Conservation (phyloP, 2,113 vertebrate genomes). For the Kryptolebias marmoratus region DNA sequence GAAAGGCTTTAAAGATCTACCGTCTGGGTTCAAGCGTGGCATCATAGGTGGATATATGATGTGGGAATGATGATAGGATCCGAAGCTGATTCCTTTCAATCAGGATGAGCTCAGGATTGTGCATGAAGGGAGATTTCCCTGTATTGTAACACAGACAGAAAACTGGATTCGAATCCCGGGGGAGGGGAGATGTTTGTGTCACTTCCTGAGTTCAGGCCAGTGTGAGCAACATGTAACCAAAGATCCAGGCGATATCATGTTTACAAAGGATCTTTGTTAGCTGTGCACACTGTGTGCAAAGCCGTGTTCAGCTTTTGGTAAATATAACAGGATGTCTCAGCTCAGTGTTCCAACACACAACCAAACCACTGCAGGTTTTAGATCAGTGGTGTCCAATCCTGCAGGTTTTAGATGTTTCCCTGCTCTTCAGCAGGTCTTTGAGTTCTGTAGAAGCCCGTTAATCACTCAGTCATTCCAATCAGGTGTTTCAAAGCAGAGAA, state of each 20-base stretch:
- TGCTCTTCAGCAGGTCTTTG: no score
- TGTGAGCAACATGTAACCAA: not conserved
- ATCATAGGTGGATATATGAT: conserved; percentile 25
- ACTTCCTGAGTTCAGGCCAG: conserved; percentile 5
- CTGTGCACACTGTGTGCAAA: not conserved
- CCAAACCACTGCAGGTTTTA: not conserved
- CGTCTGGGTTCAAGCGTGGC: conserved; percentile 21
- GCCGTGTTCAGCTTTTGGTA: conserved; percentile 9
- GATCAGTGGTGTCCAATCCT: no score
- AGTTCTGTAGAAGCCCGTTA: no score
- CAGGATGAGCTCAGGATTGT: conserved; percentile 16
- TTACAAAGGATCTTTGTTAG: not conserved
- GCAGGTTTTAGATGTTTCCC: no score
- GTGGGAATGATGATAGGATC: conserved; percentile 20
- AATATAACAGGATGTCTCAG: conserved; percentile 17
- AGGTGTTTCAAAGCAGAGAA: no score
- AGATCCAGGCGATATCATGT: not conserved
- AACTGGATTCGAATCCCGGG: not conserved
- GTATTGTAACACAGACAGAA: not conserved
- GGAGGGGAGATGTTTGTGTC: not conserved
- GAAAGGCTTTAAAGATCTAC: conserved; percentile 22
- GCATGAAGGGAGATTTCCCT: conserved; percentile 23
- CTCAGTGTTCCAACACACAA: not conserved
- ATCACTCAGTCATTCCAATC: no score
- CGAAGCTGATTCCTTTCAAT: conserved; percentile 26